Conservation (phyloP, 1,140 invertebrate genomes). For the Schlechtendalia chinensis region DNA sequence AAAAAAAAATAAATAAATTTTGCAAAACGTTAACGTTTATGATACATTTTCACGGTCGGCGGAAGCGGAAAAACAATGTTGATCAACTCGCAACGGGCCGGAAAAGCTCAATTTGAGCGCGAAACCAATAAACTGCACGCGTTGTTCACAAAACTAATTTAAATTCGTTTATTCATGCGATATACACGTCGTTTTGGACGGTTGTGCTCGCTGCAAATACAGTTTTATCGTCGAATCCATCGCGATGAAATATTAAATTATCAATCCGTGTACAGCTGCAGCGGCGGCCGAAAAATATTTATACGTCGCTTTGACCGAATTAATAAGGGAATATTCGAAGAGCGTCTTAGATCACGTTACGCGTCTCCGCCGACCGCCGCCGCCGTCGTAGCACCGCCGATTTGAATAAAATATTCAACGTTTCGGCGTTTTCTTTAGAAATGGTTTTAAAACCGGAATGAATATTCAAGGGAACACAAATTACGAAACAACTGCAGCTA, state of each 20-base stretch:
- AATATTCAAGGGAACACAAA: slow-evolving; percentile 45
- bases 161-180: background rate
- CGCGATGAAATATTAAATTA: slow-evolving; percentile 21
- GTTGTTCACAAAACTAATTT: background rate
- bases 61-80: too few species aligned
- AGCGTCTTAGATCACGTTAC: slow-evolving; percentile 1
- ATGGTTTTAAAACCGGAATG: slow-evolving; percentile 41
- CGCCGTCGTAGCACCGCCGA: background rate
- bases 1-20: too few species aligned
- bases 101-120: too few species aligned
- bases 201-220: background rate
- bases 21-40: too few species aligned
- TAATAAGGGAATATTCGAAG: background rate
- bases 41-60: too few species aligned
- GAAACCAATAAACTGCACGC: too few species aligned
- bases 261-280: background rate
- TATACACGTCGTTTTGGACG: background rate
- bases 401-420: slow-evolving; percentile 48
- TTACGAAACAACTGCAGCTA: slow-evolving; percentile 34
- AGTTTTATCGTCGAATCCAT: background rate
- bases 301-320: slow-evolving; percentile 11
- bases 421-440: slow-evolving; percentile 35
- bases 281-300: slow-evolving; percentile 4
- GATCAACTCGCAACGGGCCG: too few species aligned
- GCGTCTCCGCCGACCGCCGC: background rate